Evolutionary conservation across 2,113 vertebrate genomes (phyloP), one percentile per base, ranked within the genome.

Genomic region (Chauna torquata): DNA sequence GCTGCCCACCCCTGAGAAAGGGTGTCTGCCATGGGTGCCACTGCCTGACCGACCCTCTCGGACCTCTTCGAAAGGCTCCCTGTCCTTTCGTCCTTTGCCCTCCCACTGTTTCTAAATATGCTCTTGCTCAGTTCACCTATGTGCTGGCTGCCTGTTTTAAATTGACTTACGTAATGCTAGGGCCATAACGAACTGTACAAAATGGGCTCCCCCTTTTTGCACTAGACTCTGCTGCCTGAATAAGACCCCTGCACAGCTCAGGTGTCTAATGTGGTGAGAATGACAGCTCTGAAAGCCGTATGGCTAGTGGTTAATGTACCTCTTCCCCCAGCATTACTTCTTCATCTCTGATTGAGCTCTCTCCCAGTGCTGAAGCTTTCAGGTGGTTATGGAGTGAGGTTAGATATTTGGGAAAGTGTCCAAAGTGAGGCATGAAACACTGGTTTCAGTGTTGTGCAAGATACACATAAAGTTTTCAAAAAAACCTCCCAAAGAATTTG

Each of bases 381-480:
- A 28, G 42, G 3, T 42, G 82, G 28, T 66, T 70, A 40, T 0
- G 0, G 23, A 47, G 16, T 13, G n/a, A 62, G 12, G 20, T 58
- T 32, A 55, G 27, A 27, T 8, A 10, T 58, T 55, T 49, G 65
- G 13, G 32, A 55, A 77, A 49, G 9, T n/a, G 40, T 65, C 47
- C 66, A 85, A 70, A 27, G 19, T 82, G 68, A 81, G 36, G 16
- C 32, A 55, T 3, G 14, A 77, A 78, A 24, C 40, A 40, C 12
- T 34, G 20, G 18, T 81, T 92, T 72, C 24, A 27, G 32, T 30
- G 45, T 22, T 57, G 34, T 52, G 77, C 6, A 6, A 47, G 38
- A 47, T 10, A 66, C 16, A 30, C 0, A 1, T 27, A 9, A 4
- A 62, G 14, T 42, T 38, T 74, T 17, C 20, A 86, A 86, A 71